Conservation (phyloP, 2,888 invertebrate species). For the Sericinus montela region DNA sequence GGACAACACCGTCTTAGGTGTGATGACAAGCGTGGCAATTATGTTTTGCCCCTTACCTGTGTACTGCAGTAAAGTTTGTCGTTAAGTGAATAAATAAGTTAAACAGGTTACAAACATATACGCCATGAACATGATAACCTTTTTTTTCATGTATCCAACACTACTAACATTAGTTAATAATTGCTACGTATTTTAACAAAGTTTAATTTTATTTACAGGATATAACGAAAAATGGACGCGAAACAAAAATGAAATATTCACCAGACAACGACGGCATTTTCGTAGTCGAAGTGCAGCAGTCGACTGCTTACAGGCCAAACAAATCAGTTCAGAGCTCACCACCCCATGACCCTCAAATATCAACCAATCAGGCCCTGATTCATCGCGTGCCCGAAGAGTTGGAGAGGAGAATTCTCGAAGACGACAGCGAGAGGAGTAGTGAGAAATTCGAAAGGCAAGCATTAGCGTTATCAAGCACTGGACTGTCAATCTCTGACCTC, state of each 20-base stretch:
- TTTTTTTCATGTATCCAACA: too few relatives aligned
- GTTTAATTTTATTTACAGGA: slow-evolving; percentile 71
- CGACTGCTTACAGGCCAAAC: slow-evolving; percentile 57
- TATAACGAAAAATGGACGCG: slow-evolving; percentile 83
- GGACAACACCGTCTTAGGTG: too few relatives aligned
- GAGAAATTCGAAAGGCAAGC: slow-evolving; percentile 58
- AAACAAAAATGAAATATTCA: slow-evolving; percentile 87
- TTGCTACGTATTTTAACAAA: too few relatives aligned
- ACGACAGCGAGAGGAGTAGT: slow-evolving; percentile 53
- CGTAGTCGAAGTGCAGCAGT: slow-evolving; percentile 83
- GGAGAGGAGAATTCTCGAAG: slow-evolving; percentile 49
- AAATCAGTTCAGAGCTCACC: slow-evolving; percentile 53
- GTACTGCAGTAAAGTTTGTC: too few relatives aligned
- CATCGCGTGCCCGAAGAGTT: slow-evolving; percentile 65
- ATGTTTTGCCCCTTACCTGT: too few relatives aligned
- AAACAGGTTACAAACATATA: too few relatives aligned
- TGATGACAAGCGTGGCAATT: too few relatives aligned
- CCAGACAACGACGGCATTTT: slow-evolving; percentile 86
- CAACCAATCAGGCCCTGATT: slow-evolving; percentile 70
- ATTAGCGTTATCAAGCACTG: slow-evolving; percentile 82
- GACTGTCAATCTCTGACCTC: slow-evolving; percentile 89
- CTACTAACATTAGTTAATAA: too few relatives aligned
- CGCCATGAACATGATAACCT: too few relatives aligned
- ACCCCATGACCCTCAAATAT: slow-evolving; percentile 61
- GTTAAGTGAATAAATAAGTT: too few relatives aligned